Evolutionary conservation across 2,113 vertebrate species (phyloP), one percentile per base, ranked within the genome.

Genomic region (Loxodonta africana): DNA sequence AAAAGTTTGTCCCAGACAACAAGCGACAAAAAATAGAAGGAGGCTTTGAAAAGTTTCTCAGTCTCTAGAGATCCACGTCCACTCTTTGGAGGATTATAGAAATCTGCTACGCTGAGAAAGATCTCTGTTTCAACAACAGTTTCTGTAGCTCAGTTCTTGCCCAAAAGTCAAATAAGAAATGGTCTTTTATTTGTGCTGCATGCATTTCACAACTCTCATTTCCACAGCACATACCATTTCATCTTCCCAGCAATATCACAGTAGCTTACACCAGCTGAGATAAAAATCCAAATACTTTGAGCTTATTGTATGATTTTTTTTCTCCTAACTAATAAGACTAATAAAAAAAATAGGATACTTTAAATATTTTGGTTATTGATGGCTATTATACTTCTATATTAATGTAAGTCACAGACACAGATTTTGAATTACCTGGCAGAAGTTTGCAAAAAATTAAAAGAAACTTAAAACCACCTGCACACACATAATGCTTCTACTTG

Each of bases 261-360:
- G 80, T 78, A 97, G 85, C 5, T 71, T 81, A 81, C 57, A 97
- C 73, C 81, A 93, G 87, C n/a, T 88, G 92, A 97, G 83, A 97
- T 51, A 96, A 98, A 98, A 96, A 94, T 74, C 80, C 91, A 97
- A 98, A 96, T 88, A 97, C 94, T 97, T 98, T 97, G 80, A 98
- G 97, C 63, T 86, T 90, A 97, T 67, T 94, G 15, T 85, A 94
- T 88, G 69, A 96, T 80, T 85, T 0, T 0, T 94, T 97, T 87
- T 83, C 95, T 98, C 15, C 88, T 93, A 96, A 97, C 95, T 96
- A 95, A 91, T 63, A 84, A 44, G 37, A 86, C 41, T 4, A 97
- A 81, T 57, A 53, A 37, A 37, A 37, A 37, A 37, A 37, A 53
- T 95, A 97, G 48, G 73, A 94, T 87, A 90, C 73, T 95, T 82